These are phyloP conservation scores for Muscina levida DNA, from an alignment of 2,888 invertebrate species.

Conservation along the genomic window DNA sequence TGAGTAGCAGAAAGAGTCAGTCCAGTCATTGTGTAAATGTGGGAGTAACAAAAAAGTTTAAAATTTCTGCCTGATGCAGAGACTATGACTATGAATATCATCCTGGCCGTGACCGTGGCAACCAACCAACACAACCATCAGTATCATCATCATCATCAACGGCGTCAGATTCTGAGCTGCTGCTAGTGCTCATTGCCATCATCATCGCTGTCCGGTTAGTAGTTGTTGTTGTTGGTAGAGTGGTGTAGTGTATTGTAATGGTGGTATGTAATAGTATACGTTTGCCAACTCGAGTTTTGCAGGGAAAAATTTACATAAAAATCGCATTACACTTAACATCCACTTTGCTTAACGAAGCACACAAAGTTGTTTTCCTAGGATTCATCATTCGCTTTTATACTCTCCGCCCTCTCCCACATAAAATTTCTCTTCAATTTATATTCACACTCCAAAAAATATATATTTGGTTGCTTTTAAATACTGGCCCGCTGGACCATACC, in stretches of 20 bases:
- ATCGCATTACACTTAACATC: slow-evolving; percentile 80
- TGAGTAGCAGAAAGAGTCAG: slow-evolving; percentile 17
- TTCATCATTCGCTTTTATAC: no score
- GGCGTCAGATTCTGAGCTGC: slow-evolving; percentile 21
- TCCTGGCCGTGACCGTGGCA: slow-evolving; percentile 65
- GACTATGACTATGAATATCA: slow-evolving; percentile 43
- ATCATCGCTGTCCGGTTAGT: neutral
- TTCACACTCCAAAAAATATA: no score
- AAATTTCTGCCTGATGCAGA: slow-evolving; percentile 47
- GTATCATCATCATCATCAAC: neutral
- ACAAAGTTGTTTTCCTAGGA: slow-evolving; percentile 66
- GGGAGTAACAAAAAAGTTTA: slow-evolving; percentile 45
- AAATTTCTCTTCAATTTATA: no score
- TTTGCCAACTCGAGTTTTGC: slow-evolving; percentile 31
- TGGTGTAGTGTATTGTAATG: no score
- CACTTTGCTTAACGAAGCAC: slow-evolving; percentile 80
- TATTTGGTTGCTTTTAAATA: slow-evolving; percentile 34
- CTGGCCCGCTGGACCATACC: slow-evolving; percentile 1
- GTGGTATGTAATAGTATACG: slow-evolving; percentile 16
- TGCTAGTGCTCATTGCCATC: slow-evolving; percentile 48
- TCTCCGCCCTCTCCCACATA: no score
- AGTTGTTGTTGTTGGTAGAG: slow-evolving; percentile 15
- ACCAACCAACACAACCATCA: slow-evolving; percentile 45
- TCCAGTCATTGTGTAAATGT: slow-evolving; percentile 3
- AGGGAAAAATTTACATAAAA: slow-evolving; percentile 78